Percentiles rank a stretch among this genome's conserved stretches.
phyloP scores from a whole-genome alignment of 2,113 vertebrate species.

The Arothron firmamentum region DNA sequence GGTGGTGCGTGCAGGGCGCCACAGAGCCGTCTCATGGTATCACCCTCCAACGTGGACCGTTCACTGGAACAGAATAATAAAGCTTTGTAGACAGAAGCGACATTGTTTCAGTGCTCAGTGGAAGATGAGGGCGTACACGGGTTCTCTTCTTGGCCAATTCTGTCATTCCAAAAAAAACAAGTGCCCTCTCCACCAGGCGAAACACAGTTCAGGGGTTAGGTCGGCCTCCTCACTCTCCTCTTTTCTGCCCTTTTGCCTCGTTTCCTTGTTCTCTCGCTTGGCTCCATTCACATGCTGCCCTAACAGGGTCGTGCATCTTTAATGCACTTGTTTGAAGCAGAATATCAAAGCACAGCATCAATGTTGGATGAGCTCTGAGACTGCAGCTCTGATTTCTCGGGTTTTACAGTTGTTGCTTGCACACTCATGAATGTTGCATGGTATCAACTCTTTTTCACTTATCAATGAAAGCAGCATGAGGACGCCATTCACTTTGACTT shows the following conservation, averaged over 20 bases:
- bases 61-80: slow-evolving; percentile 54
- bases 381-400: slow-evolving; percentile 29
- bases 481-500: no score
- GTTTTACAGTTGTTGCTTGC: slow-evolving; percentile 18
- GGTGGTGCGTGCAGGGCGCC: slow-evolving; percentile 14
- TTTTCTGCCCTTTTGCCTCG: slow-evolving; percentile 1
- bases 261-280: not conserved
- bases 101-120: slow-evolving; percentile 62
- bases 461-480: not conserved
- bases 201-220: slow-evolving; percentile 49
- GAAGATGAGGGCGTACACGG: slow-evolving; percentile 59
- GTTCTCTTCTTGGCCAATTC: slow-evolving; percentile 59
- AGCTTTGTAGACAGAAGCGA: slow-evolving; percentile 49
- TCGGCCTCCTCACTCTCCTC: slow-evolving; percentile 30
- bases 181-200: slow-evolving; percentile 54
- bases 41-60: slow-evolving; percentile 32
- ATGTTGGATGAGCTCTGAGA: slow-evolving; percentile 45
- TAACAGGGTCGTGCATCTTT: slow-evolving; percentile 20
- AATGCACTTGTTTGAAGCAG: slow-evolving; percentile 50
- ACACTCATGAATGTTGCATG: slow-evolving; percentile 30
- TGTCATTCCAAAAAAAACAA: slow-evolving; percentile 32
- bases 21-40: slow-evolving; percentile 55
- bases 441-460: slow-evolving; percentile 2
- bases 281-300: slow-evolving; percentile 5
- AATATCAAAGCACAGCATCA: slow-evolving; percentile 51